These are phyloP conservation scores for Protodeltote pygarga DNA, from an alignment of 2,888 invertebrate genomes.

Conservation along the genomic window DNA sequence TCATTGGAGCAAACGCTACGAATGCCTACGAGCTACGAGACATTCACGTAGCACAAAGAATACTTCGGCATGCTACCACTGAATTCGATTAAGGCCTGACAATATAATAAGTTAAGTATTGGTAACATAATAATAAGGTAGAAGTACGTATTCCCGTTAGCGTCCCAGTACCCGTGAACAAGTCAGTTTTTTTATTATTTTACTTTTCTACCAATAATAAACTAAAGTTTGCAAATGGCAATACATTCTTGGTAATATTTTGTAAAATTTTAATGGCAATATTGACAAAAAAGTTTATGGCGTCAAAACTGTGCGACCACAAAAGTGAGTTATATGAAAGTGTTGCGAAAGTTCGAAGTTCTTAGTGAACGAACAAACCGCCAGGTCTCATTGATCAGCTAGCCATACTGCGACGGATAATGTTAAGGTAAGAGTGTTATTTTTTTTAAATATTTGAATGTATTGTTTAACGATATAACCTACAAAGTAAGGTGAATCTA, in stretches of 20 bases:
- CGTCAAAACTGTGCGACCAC: too few species aligned
- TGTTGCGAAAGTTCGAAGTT: too few species aligned
- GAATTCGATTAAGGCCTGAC: not conserved
- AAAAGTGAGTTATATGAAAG: not conserved
- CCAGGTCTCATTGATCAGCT: too few species aligned
- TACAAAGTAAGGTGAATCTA: not conserved
- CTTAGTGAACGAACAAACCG: too few species aligned
- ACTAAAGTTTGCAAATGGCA: not conserved
- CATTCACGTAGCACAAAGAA: conserved; percentile 6
- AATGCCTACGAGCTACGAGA: conserved; percentile 17
- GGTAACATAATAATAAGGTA: too few species aligned
- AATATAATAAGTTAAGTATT: too few species aligned
- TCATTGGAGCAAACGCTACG: conserved; percentile 5
- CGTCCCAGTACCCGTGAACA: not conserved
- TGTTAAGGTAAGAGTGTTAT: too few species aligned
- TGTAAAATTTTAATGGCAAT: not conserved
- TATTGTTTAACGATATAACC: not conserved
- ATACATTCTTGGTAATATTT: not conserved
- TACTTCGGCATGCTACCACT: not conserved
- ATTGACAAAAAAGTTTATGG: not conserved
- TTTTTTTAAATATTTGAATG: not conserved
- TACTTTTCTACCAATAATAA: not conserved
- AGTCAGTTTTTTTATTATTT: not conserved
- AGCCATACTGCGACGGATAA: too few species aligned
- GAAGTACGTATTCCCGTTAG: too few species aligned